A percentile compares a stretch with the other conserved stretches of the same genome.
Conservation (phyloP, 1,140 invertebrate species). For the Macrosteles quadrilineatus region DNA sequence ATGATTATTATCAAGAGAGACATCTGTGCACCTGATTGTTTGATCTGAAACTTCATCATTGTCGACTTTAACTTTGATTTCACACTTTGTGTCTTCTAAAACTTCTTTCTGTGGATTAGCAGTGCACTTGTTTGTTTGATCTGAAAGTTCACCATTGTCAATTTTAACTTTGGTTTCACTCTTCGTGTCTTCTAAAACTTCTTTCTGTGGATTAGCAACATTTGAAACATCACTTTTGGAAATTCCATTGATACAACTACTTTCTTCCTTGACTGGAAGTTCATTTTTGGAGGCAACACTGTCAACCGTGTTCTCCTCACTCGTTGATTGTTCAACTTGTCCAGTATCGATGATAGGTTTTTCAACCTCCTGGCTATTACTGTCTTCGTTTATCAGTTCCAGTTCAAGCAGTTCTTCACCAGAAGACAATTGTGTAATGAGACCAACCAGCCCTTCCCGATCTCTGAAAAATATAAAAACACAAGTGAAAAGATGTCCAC, state of each 20-base stretch:
- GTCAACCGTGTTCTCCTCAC: conserved; percentile 12
- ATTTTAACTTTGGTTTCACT: too few relatives aligned
- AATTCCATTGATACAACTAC: background rate
- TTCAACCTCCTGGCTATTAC: conserved; percentile 58
- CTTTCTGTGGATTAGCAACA: too few relatives aligned
- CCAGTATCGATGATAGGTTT: conserved; percentile 56
- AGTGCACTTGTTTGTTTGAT: too few relatives aligned
- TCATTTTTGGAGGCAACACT: background rate
- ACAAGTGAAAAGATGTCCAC: too few relatives aligned
- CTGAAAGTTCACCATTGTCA: too few relatives aligned
- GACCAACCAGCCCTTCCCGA: conserved; percentile 69
- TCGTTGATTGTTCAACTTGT: conserved; percentile 41
- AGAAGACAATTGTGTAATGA: conserved; percentile 70
- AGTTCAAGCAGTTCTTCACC: conserved; percentile 62
- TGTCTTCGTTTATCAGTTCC: conserved; percentile 64
- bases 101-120: too few relatives aligned
- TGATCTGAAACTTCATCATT: too few relatives aligned
- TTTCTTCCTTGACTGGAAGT: conserved; percentile 17
- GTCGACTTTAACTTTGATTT: too few relatives aligned
- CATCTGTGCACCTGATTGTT: too few relatives aligned
- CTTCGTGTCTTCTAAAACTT: too few relatives aligned
- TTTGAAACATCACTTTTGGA: background rate
- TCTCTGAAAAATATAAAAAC: conserved; percentile 55
- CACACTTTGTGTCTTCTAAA: too few relatives aligned
- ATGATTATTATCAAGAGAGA: too few relatives aligned